phyloP scores from a whole-genome alignment of 2,888 invertebrate species.

The Protula sp. region DNA sequence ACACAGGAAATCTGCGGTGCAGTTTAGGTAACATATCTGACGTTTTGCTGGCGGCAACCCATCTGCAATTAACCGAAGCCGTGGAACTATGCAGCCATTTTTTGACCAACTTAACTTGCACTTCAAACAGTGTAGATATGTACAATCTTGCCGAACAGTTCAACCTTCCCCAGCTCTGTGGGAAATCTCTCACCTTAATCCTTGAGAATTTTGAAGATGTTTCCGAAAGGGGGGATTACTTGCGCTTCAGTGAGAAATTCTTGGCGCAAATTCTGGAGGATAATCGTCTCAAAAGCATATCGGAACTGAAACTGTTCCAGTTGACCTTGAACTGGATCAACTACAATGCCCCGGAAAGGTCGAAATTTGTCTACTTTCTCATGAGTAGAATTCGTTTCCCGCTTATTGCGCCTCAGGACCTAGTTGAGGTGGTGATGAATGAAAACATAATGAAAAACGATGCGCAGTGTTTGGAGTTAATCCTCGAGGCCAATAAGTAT shows the following conservation, averaged over 20 bases:
- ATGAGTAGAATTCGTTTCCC: conserved; percentile 10
- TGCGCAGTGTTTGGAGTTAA: conserved; percentile 10
- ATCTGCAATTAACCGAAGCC: conserved; percentile 18
- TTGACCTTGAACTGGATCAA: conserved; percentile 11
- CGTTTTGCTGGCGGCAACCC: conserved; percentile 21
- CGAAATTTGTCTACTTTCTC: not conserved
- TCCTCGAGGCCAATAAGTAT: conserved; percentile 15
- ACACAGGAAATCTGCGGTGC: conserved; percentile 15
- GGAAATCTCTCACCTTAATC: conserved; percentile 8
- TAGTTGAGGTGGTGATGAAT: conserved; percentile 11
- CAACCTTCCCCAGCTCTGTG: conserved; percentile 3
- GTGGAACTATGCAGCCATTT: conserved; percentile 8
- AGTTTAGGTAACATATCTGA: conserved; percentile 17
- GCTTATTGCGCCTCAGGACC: conserved; percentile 7
- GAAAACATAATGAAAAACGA: conserved; percentile 10
- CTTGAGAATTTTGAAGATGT: conserved; percentile 14
- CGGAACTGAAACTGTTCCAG: conserved; percentile 10
- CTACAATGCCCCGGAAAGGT: not conserved
- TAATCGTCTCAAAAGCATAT: conserved; percentile 1
- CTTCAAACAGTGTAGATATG: conserved; percentile 12
- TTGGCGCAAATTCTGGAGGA: conserved; percentile 4
- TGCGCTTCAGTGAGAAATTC: conserved; percentile 3
- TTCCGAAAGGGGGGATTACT: conserved; percentile 2
- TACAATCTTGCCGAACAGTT: conserved; percentile 13
- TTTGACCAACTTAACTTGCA: conserved; percentile 4